Evolutionary conservation across 35 echinoderm and acorn worm genomes (phyloP), one percentile per base, ranked within the genome.

Genomic region (Lytechinus pictus): DNA sequence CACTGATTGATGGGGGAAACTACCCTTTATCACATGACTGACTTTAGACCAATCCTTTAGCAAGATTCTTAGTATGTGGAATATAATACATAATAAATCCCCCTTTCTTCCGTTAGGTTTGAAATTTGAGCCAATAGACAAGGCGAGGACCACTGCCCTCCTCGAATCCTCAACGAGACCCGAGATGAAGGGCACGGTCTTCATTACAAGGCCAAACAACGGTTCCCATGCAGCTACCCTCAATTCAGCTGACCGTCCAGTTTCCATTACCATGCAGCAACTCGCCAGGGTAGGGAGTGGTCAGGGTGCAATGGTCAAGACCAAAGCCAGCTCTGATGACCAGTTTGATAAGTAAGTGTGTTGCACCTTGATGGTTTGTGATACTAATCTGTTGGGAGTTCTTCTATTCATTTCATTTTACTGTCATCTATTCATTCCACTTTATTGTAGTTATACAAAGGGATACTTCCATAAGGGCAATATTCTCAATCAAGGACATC

Each of bases 301-400:
- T 86, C 94, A 87, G 94, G 6, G 14, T n/a, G 55, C 10, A n/a
- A 53, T 24, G 21, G 33, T 4, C 27, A 55, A 53, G 27, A 51
- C 79, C 66, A 87, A 87, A 53, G 9, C 53, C 86, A 53, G 52
- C 52, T 52, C 28, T 5, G 88, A 90, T 14, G 88, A 90, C 88
- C 88, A 90, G 88, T 3, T 21, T 3, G 88, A 90, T 54, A 90
- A 90, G 88, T 90, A 21, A 90, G 88, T 79, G 88, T 79, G 19
- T 14, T 4, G 4, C 66, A 6, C 6, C 66, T 79, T 79, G 66
- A 79, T 14, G 5, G 6, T 27, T 71, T 4, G 14, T 71, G 61
- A 21, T 19, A 71, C 16, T 79, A 16, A 79, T 14, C 21, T 5
- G 66, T 44, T 44, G 33, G 33, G 33, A 44, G 33, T 44, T 44